A percentile compares a stretch with the other conserved stretches of the same genome.
Conservation (phyloP, 2,888 invertebrate genomes). For the Pegoplata infirma region DNA sequence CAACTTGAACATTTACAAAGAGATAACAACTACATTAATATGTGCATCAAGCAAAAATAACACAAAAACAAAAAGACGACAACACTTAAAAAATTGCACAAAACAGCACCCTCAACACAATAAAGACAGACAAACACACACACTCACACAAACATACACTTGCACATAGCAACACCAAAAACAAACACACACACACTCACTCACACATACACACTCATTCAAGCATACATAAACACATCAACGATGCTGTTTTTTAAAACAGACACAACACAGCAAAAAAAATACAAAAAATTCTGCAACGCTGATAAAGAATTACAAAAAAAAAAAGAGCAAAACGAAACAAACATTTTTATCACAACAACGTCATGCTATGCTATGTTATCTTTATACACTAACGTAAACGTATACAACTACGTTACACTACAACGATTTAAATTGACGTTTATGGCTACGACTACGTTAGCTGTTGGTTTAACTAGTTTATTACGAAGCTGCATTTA, state of each 20-base stretch:
- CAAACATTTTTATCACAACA: constrained; percentile 40
- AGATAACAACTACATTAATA: constrained; percentile 64
- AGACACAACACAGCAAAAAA: constrained; percentile 63
- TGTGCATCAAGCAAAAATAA: constrained; percentile 26
- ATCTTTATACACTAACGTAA: constrained; percentile 23
- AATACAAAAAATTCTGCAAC: constrained; percentile 60
- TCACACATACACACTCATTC: not conserved
- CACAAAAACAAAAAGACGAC: constrained; percentile 38
- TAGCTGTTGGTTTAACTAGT: too few species aligned
- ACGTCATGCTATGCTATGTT: constrained; percentile 47
- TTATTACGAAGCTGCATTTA: constrained; percentile 43
- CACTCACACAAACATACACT: constrained; percentile 33
- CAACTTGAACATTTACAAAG: constrained; percentile 60
- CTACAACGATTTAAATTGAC: too few species aligned
- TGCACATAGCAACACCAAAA: too few species aligned
- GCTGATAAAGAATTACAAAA: constrained; percentile 58
- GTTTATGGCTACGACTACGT: constrained; percentile 45
- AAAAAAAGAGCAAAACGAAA: constrained; percentile 42
- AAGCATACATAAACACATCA: too few species aligned
- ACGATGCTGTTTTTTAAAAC: constrained; percentile 41
- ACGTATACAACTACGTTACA: constrained; percentile 51
- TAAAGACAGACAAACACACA: too few species aligned
- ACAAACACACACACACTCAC: constrained; percentile 18
- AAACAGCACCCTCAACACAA: not conserved
- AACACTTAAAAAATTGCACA: constrained; percentile 25